Evolutionary conservation across 1,140 invertebrate species (phyloP).

Genomic region (Papilio polyxenes): DNA sequence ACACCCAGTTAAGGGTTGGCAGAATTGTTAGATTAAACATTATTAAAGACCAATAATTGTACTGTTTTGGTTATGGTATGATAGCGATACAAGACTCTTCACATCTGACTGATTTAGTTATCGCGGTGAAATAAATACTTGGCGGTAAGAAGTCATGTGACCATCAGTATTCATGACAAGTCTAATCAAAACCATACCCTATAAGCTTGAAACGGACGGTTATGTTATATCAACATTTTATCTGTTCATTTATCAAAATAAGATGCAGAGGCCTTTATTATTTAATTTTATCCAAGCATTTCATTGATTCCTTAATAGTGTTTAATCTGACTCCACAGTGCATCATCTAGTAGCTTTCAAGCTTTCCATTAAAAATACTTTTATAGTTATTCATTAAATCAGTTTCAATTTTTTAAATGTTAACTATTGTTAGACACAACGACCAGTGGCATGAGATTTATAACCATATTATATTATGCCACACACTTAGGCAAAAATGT

Average conservation of each 20-base stretch:
- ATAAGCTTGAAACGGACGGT: constrained; percentile 20
- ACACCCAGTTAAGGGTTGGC: constrained; percentile 21
- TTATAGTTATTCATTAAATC: constrained; percentile 28
- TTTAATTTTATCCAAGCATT: background rate
- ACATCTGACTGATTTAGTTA: background rate
- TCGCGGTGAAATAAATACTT: background rate
- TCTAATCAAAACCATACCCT: constrained; percentile 7
- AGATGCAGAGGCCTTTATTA: background rate
- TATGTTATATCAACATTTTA: constrained; percentile 1
- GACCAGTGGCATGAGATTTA: constrained; percentile 23
- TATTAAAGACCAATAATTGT: background rate
- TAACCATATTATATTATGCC: background rate
- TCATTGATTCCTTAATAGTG: constrained; percentile 31
- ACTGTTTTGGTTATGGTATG: background rate
- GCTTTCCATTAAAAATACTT: constrained; percentile 33
- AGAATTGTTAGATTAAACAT: constrained; percentile 29
- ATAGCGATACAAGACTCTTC: background rate
- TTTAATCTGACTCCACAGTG: constrained; percentile 24
- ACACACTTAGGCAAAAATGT: background rate
- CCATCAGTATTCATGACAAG: constrained; percentile 5
- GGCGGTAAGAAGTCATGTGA: background rate
- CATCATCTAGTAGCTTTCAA: constrained; percentile 34
- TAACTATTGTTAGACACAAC: constrained; percentile 25
- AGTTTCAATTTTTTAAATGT: background rate
- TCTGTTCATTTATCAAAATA: background rate